These are phyloP conservation scores for Nyctibius bracteatus DNA, from an alignment of 2,113 vertebrate species.

Conservation along the genomic window DNA sequence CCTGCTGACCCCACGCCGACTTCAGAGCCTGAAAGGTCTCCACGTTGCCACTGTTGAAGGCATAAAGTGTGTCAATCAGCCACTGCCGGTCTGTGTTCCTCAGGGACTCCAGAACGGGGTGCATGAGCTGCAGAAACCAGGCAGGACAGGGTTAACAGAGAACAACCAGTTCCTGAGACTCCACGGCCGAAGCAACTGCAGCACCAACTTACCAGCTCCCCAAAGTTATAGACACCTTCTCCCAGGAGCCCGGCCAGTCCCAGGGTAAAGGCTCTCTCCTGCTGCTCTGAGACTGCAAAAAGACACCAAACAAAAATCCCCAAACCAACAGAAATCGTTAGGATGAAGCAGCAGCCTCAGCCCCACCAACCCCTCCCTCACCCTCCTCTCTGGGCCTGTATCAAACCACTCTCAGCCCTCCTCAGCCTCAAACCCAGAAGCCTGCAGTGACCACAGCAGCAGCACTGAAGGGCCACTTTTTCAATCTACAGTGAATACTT, in stretches of 20 bases:
- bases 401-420: background rate
- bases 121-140: slow-evolving; percentile 85
- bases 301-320: background rate
- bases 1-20: slow-evolving; percentile 94
- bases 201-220: slow-evolving; percentile 84
- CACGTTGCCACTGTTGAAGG: slow-evolving; percentile 95
- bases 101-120: slow-evolving; percentile 92
- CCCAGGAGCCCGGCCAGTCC: slow-evolving; percentile 93
- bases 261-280: slow-evolving; percentile 94
- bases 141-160: background rate
- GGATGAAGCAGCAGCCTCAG: background rate
- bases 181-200: background rate
- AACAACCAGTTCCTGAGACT: background rate
- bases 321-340: background rate
- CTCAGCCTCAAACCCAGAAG: background rate
- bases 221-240: slow-evolving; percentile 97
- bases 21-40: slow-evolving; percentile 93
- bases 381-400: background rate
- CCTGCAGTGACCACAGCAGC: background rate
- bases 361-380: background rate
- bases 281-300: slow-evolving; percentile 87
- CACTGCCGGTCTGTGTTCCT: slow-evolving; percentile 93
- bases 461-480: too few relatives aligned
- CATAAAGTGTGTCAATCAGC: slow-evolving; percentile 94
- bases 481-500: background rate